Base-by-base conservation (phyloP, 2,797 vertebrate species). In the Darevskia nairensis region DNA sequence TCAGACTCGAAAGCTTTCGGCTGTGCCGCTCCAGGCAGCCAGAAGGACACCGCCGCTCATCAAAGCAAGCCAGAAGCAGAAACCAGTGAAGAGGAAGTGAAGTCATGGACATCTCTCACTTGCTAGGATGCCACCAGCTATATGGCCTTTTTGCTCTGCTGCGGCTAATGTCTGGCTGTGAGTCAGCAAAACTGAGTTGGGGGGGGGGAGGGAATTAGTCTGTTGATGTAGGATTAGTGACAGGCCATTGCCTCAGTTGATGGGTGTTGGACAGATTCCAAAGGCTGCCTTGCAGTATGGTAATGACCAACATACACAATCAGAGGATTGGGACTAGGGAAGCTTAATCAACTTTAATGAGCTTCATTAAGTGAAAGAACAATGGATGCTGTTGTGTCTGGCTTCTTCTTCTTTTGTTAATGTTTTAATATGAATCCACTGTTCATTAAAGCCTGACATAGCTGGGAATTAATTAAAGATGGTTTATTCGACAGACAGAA, bases 301-400 rank as follows among this genome's bases (percentile, higher is more conserved):
- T 74, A 85, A 80, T 89, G 82, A 75, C 83, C 77, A 61, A 80
- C 15, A 32, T 64, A 84, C 35, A 80, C 44, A 87, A 87, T 81
- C 68, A n/a, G 55, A 75, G 50, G 39, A 89, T 55, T 84, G 80
- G 55, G 78, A 78, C 55, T 80, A 66, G 59, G 55, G n/a, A 80
- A 80, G 41, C 41, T 89, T 85, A 85, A 81, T 89, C 82, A 85
- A 39, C 82, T 89, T 87, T 80, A 85, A 85, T 75, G 88, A 50
- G 77, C 41, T 80, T 79, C 77, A 85, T 85, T 85, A 74, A 80
- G 41, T 35, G 11, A 74, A 75, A 81, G 69, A 85, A 75, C 69
- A 89, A 79, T 39, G 59, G 69, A 66, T 17, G 17, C 41, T 41
- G 15, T 75, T 80, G 69, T 80, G 68, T 64, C 41, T 85, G 41